These are phyloP conservation scores for Holotrichia oblita DNA, from an alignment of 1,140 invertebrate species.

Conservation along the genomic window DNA sequence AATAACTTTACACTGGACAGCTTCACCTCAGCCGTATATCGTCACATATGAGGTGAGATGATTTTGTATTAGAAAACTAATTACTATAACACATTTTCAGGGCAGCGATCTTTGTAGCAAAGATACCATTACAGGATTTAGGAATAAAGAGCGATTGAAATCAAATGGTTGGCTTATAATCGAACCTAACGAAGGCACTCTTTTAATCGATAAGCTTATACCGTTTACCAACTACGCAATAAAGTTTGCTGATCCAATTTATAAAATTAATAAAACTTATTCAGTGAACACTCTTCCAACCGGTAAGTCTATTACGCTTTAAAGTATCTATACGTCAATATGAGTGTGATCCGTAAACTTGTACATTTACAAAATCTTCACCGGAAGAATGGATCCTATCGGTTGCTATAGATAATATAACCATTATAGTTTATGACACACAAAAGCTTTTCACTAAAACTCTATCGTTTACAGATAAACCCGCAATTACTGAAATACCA, in stretches of 20 bases:
- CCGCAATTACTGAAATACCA: not conserved
- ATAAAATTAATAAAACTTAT: not conserved
- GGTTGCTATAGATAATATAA: no score
- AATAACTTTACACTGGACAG: not conserved
- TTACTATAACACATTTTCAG: not conserved
- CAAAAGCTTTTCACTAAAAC: not conserved
- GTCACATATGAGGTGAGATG: slow-evolving; percentile 15
- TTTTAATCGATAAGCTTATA: not conserved
- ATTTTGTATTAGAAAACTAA: not conserved
- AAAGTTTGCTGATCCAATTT: not conserved
- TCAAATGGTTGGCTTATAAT: not conserved
- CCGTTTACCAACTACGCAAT: not conserved
- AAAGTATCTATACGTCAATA: no score
- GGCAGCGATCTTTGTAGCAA: not conserved
- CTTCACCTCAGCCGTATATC: not conserved
- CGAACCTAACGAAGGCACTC: not conserved
- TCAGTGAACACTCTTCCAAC: not conserved
- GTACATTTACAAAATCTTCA: no score
- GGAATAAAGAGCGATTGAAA: not conserved
- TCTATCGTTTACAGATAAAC: not conserved
- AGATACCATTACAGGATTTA: not conserved
- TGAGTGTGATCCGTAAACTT: no score
- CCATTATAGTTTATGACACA: not conserved
- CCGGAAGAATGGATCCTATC: no score
- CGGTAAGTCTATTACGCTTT: slow-evolving; percentile 11